Percentiles rank a stretch among this genome's conserved stretches.
Evolutionary conservation across 1,140 invertebrate species (phyloP).

Genomic region (Oreohelix idahoensis): DNA sequence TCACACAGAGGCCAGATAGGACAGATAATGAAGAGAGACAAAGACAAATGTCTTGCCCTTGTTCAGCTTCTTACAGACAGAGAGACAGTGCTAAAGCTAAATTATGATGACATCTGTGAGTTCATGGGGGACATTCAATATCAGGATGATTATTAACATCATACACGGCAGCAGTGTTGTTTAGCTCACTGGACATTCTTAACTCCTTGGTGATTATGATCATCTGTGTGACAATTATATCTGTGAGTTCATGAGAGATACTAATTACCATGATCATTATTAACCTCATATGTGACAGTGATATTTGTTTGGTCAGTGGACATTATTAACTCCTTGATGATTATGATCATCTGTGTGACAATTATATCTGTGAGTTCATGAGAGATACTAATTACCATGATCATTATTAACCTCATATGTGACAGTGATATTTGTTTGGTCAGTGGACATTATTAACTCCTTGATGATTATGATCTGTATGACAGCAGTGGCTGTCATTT

Average conservation of each 20-base stretch:
- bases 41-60: slow-evolving; percentile 61
- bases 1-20: slow-evolving; percentile 69
- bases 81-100: slow-evolving; percentile 63
- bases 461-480: background rate
- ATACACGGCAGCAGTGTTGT: background rate
- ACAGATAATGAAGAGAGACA: slow-evolving; percentile 68
- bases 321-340: background rate
- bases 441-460: background rate
- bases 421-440: background rate
- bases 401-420: background rate
- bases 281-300: background rate
- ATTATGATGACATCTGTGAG: slow-evolving; percentile 74
- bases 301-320: too few species aligned
- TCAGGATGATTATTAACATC: slow-evolving; percentile 62
- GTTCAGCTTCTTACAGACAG: slow-evolving; percentile 69
- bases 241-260: background rate
- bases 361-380: too few species aligned
- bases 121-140: slow-evolving; percentile 68
- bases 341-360: background rate
- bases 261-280: background rate
- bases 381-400: background rate
- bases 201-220: background rate
- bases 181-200: background rate
- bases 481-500: background rate
- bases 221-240: background rate